Base-by-base conservation (phyloP, 2,797 vertebrate genomes). In the Gouania willdenowi region DNA sequence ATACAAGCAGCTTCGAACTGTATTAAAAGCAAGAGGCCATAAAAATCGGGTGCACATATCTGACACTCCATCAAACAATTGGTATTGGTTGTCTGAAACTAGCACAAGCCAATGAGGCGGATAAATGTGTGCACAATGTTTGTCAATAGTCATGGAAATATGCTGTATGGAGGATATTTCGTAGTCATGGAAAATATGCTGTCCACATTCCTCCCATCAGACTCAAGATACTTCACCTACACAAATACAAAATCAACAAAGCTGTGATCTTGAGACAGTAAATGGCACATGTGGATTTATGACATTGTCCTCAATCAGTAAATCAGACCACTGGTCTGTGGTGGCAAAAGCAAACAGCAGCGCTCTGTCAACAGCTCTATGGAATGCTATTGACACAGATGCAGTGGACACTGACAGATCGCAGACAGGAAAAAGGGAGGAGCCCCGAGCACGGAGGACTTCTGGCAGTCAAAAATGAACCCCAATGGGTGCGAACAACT, bases 301-400 rank as follows among this genome's bases (percentile, higher is more conserved):
- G 60, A 55, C 66, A 71, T 68, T 68, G 76, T 86, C 74, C 75
- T 81, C 64, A 75, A 64, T 83, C 83, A 66, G 67, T 84, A 80
- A 80, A 87, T 84, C 69, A 71, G 77, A 65, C 74, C 62, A 40
- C 66, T 26, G 68, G 67, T 74, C 73, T 71, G 70, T 47, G 65
- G 72, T 56, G 71, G 75, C 74, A 76, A 81, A 85, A 78, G 57
- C 73, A 86, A 86, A 87, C 84, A 83, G 75, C 19, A 15, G 72
- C 38, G 9, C 77, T 87, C 82, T 68, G 83, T 87, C 85, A 83
- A 87, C 83, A 83, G 47, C 24, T 34, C 69, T 26, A 24, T 70
- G 81, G 84, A 87, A 88, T 87, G 76, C 79, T 88, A 82, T 88
- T 89, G 86, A 89, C 82, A 87, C 84, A 90, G 86, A 89, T 87